Base-by-base conservation (phyloP, 1,140 invertebrate genomes). In the Euura saliciscinereae region DNA sequence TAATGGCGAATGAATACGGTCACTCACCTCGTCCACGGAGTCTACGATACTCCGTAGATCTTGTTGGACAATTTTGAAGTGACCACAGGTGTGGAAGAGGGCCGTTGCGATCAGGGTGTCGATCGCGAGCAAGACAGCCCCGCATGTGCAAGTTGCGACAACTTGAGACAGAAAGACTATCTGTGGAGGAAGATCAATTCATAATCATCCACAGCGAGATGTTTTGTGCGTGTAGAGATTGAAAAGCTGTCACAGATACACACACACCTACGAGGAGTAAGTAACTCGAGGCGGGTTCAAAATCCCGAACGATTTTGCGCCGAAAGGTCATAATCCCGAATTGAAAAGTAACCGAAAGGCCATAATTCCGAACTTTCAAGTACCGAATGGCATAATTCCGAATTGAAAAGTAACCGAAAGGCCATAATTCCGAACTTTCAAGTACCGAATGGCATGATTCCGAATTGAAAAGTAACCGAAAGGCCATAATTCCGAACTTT, bases 71-170 rank as follows among this genome's bases (percentile, higher is more conserved):
- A 79, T 71, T 72, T 66, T 65, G 64, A 82, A 81, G 64, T 83
- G 81, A 2, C 78, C 80, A 69, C 77, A 82, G 8, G 79, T 81
- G 43, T 81, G 78, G 45, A 83, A 77, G 10, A 83, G 4, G 11
- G 81, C 79, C 45, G 78, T 80, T 8, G 81, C 80, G 59, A 83
- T 81, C 44, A 83, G 10, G 59, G 78, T 79, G 59, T 83, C 81
- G 43, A 75, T 80, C 45, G 74, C 81, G 10, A 82, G 51, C 2
- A 82, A 79, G 13, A 83, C 11, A 13, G 82, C 66, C 2, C 73
- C 79, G 71, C 80, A 83, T 3, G 70, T 66, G 28, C 66, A 68
- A 2, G 81, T 82, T 43, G 79, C 80, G 11, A 82, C 0, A 11
- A 79, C 71, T 77, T 83, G 81, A 42, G 76, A 81, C 4, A 75